These are phyloP conservation scores for Bombyx mandarina DNA, from an alignment of 1,140 invertebrate species.

Conservation along the genomic window DNA sequence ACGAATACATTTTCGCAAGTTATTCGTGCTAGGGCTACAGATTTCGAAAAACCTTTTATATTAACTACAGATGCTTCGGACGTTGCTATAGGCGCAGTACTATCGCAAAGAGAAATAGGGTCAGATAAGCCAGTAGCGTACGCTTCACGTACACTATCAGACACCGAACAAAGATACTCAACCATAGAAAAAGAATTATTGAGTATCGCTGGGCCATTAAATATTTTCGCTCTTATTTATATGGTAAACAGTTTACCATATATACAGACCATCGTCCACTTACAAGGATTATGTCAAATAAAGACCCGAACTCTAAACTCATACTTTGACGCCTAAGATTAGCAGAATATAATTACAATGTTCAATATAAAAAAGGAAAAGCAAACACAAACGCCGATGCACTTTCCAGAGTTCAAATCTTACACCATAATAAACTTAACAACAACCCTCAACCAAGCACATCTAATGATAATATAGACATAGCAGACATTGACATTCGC, in stretches of 20 bases:
- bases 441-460: conserved; percentile 10
- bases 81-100: too few species aligned
- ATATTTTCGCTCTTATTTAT: conserved; percentile 1
- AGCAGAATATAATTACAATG: conserved; percentile 14
- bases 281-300: conserved; percentile 7
- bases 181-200: conserved; percentile 6
- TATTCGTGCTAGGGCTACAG: too few species aligned
- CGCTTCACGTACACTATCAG: conserved; percentile 9
- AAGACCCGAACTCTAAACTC: conserved; percentile 11
- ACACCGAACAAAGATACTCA: conserved; percentile 9
- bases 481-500: conserved; percentile 6
- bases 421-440: conserved; percentile 4
- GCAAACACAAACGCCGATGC: too few species aligned
- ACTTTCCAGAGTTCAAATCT: background rate
- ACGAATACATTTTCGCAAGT: too few species aligned
- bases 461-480: conserved; percentile 5
- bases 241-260: conserved; percentile 4
- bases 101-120: conserved; percentile 2
- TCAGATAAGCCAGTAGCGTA: conserved; percentile 8
- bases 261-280: conserved; percentile 7
- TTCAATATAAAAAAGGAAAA: conserved; percentile 16
- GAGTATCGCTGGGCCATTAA: background rate
- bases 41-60: too few species aligned
- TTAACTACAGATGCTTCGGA: too few species aligned
- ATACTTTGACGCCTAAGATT: conserved; percentile 13